Percentiles rank a stretch among this genome's conserved stretches.
phyloP scores from a whole-genome alignment of 2,888 invertebrate genomes.

The Tetragnatha montana region DNA sequence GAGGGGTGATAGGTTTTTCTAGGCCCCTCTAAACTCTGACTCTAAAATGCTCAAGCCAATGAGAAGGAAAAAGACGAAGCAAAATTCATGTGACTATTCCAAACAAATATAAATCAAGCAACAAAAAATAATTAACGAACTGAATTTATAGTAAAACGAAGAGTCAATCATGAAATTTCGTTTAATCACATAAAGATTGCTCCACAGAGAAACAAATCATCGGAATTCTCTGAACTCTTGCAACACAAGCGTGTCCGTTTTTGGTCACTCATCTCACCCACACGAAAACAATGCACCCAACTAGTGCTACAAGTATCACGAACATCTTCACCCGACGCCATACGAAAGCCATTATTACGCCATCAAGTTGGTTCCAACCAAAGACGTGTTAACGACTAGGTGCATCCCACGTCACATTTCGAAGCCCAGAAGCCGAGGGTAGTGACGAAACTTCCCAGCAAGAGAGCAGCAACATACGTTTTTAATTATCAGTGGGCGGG shows the following conservation, averaged over 20 bases:
- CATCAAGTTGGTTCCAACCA: constrained; percentile 7
- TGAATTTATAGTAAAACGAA: background rate
- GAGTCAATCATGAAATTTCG: background rate
- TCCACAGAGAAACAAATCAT: no score
- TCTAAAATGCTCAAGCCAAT: no score
- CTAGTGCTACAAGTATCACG: background rate
- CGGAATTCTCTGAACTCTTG: no score
- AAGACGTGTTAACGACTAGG: background rate
- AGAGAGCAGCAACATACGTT: background rate
- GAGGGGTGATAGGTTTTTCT: background rate
- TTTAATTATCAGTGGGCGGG: constrained; percentile 19
- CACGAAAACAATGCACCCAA: background rate
- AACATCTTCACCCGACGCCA: constrained; percentile 1
- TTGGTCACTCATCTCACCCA: no score
- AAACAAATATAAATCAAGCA: no score
- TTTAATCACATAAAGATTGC: no score
- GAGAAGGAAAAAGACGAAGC: no score
- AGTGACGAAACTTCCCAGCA: background rate
- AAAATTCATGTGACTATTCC: no score
- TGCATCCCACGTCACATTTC: constrained; percentile 3
- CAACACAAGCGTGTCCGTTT: no score
- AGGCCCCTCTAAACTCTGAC: no score
- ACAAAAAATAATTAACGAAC: no score
- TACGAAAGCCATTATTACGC: background rate
- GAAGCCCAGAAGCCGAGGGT: constrained; percentile 3